Evolutionary conservation across 92 coral and sea anemone genomes (phyloP).

Genomic region (Parazoanthus swiftii): DNA sequence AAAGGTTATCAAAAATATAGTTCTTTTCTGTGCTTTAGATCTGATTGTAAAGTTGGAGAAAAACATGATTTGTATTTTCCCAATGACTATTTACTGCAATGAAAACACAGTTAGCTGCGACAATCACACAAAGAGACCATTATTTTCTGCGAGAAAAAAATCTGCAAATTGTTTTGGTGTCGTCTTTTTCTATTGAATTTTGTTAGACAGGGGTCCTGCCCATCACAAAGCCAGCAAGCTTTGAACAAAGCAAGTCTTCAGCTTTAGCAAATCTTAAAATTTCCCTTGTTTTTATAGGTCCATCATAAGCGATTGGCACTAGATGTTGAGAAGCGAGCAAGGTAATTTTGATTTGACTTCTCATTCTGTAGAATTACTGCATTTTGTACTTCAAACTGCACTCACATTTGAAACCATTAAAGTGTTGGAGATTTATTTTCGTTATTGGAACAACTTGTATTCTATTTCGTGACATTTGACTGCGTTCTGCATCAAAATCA

Average conservation of each 20-base stretch:
- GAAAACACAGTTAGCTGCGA: background rate
- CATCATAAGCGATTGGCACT: conserved; percentile 29
- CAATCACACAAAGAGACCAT: background rate
- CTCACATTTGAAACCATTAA: background rate
- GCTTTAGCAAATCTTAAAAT: background rate
- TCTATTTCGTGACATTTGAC: background rate
- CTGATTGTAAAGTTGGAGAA: background rate
- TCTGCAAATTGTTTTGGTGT: background rate
- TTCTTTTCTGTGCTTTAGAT: background rate
- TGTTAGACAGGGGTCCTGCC: background rate
- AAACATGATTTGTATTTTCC: background rate
- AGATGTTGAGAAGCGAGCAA: conserved; percentile 22
- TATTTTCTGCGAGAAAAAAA: background rate
- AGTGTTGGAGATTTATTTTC: conserved; percentile 5
- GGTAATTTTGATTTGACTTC: conserved; percentile 22
- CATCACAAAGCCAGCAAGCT: background rate
- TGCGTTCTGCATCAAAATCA: background rate
- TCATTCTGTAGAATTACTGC: background rate
- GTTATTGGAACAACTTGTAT: background rate
- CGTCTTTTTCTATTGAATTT: background rate
- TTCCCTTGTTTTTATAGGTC: conserved; percentile 18
- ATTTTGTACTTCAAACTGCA: background rate
- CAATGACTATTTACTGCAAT: background rate
- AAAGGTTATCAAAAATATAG: background rate
- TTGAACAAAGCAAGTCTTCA: background rate